phyloP scores from a whole-genome alignment of 2,113 vertebrate genomes.

The Poecile atricapillus region DNA sequence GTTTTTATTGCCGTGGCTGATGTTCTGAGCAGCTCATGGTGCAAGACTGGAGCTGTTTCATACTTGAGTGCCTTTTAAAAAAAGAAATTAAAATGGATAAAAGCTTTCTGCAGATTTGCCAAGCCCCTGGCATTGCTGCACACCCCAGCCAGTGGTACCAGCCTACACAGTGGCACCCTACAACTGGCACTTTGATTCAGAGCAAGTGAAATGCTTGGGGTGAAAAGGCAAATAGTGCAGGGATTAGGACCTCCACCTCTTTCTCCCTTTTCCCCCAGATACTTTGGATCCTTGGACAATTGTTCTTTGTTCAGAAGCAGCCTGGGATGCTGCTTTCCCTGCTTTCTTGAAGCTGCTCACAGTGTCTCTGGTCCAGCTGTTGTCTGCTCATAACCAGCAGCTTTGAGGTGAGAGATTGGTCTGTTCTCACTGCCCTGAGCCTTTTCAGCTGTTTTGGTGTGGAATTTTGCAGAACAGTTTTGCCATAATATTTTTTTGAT shows the following conservation, averaged over 20 bases:
- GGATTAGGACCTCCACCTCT: neutral
- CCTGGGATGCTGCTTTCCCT: neutral
- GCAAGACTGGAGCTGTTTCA: neutral
- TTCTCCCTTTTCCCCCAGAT: neutral
- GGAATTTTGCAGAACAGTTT: neutral
- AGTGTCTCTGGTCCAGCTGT: neutral
- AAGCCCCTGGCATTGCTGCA: no score
- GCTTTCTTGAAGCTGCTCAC: neutral
- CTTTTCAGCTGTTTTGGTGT: neutral
- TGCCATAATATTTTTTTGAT: neutral
- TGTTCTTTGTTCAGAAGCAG: neutral
- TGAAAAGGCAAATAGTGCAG: neutral
- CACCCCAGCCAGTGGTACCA: neutral
- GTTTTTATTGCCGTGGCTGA: neutral
- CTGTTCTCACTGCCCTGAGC: neutral
- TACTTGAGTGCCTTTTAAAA: neutral
- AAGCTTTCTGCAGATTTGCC: neutral
- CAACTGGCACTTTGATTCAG: rapidly evolving
- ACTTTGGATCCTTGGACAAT: neutral
- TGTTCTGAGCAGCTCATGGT: neutral
- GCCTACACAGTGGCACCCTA: neutral
- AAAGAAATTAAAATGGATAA: neutral
- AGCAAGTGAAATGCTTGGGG: neutral
- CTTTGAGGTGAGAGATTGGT: neutral
- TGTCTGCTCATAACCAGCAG: neutral